Conservation (phyloP, 2,888 invertebrate species). For the Agrochola lychnidis region DNA sequence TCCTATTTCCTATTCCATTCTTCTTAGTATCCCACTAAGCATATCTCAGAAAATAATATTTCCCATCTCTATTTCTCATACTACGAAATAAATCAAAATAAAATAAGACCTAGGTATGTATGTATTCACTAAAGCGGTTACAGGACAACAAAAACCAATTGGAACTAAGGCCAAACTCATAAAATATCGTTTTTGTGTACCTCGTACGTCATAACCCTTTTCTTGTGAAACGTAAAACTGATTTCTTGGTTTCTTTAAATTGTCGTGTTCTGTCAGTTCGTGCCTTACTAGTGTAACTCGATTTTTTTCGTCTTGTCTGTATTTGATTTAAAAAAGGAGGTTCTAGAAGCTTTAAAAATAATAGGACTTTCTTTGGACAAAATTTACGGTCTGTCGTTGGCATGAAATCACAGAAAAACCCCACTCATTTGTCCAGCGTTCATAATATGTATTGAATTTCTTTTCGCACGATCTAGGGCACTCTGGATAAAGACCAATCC, state of each 20-base stretch:
- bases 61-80: constrained; percentile 23
- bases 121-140: constrained; percentile 48
- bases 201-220: constrained; percentile 69
- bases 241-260: constrained; percentile 77
- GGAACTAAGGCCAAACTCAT: constrained; percentile 46
- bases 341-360: not conserved
- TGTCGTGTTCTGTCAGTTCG: constrained; percentile 70
- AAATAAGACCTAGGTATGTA: constrained; percentile 30
- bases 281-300: constrained; percentile 44
- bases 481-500: not conserved
- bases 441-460: not conserved
- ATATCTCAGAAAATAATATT: constrained; percentile 10
- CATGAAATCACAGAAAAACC: not conserved
- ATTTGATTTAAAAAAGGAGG: not conserved
- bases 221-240: constrained; percentile 73
- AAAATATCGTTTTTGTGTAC: constrained; percentile 63
- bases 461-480: not conserved
- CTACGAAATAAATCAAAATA: constrained; percentile 39
- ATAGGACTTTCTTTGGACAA: not conserved
- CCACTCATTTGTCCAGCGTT: not conserved
- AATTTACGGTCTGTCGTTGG: not conserved
- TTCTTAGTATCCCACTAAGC: constrained; percentile 19
- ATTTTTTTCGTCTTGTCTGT: not conserved
- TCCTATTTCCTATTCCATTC: not conserved
- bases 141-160: constrained; percentile 51